Base-by-base conservation (phyloP, 2,888 invertebrate species). In the Hirtodrosophila alboralis region DNA sequence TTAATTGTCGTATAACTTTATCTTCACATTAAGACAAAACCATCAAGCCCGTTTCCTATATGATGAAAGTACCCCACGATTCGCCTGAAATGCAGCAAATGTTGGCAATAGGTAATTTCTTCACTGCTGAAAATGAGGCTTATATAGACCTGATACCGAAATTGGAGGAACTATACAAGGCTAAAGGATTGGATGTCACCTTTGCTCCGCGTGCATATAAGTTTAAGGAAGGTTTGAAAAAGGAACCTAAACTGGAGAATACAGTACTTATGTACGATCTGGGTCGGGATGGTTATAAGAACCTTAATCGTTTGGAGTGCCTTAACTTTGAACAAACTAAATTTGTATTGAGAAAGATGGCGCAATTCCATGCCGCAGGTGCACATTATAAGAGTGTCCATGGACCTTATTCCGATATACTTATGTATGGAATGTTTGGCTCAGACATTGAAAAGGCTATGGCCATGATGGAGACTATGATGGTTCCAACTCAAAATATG, bases 361-460 rank as follows among this genome's bases (percentile, higher is more conserved):
- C 90, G 1, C 79, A 90, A 53, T 90, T 86, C 49, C 90, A 90
- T 75, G 90, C 90, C 0, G 89, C 78, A 0, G 75, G 86, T 0
- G 90, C 88, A 3, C 66, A 65, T 10, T 68, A 75, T 7, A 71
- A 58, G 7, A 80, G 56, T 6, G 33, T 59, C 0, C 45, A 71
- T 33, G 89, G 88, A 6, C 54, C 62, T 1, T 86, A 63, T 34
- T 27, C 58, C 0, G 69, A 62, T 2, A 3, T 9, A 0, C 21
- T 81, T 0, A 43, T 40, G 13, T 12, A 38, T 3, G 73, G 74
- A 7, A 21, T 59, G 21, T 26, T 75, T 1, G 67, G 68, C 1
- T 28, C 43, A 4, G 41, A 61, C 5, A 37, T 47, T 2, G 28
- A 59, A 0, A 38, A 45, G 4, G 41, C 56, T 3, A 13, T 57